A percentile compares a stretch with the other conserved stretches of the same genome.
phyloP scores from a whole-genome alignment of 2,888 invertebrate species.

The Orchesella flavescens region DNA sequence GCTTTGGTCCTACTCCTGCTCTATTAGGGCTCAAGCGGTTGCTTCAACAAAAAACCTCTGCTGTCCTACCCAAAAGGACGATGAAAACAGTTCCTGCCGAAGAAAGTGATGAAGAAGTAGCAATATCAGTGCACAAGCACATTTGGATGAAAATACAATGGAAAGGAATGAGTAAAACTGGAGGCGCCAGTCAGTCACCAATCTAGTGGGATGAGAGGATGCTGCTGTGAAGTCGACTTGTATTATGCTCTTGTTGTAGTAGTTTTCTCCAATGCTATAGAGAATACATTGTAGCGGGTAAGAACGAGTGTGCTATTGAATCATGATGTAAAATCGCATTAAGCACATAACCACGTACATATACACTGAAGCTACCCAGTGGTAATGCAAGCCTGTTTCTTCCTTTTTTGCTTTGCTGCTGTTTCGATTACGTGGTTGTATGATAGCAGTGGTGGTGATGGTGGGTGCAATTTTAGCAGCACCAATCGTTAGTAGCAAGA shows the following conservation, averaged over 20 bases:
- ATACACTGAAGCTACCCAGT: neutral
- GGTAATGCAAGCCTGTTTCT: neutral
- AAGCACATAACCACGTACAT: neutral
- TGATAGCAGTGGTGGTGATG: neutral
- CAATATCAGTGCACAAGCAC: slow-evolving; percentile 29
- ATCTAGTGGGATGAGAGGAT: slow-evolving; percentile 21
- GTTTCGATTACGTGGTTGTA: slow-evolving; percentile 16
- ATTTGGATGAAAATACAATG: slow-evolving; percentile 36
- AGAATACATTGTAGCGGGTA: neutral
- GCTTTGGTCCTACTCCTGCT: no score
- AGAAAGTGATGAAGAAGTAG: slow-evolving; percentile 1
- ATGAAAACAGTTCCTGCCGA: slow-evolving; percentile 37
- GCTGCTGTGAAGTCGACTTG: slow-evolving; percentile 19
- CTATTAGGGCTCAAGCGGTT: slow-evolving; percentile 8
- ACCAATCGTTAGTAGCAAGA: no score
- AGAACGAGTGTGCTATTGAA: slow-evolving; percentile 4
- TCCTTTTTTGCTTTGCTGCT: neutral
- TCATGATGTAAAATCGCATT: slow-evolving; percentile 21
- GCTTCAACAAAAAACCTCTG: slow-evolving; percentile 38
- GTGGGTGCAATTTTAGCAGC: neutral
- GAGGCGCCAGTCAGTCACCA: slow-evolving; percentile 65
- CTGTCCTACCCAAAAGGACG: slow-evolving; percentile 35
- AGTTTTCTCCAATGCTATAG: neutral
- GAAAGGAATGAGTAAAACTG: slow-evolving; percentile 42
- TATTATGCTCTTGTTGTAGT: neutral